phyloP scores from a whole-genome alignment of 2,888 invertebrate genomes.

The Drosophila incognita region DNA sequence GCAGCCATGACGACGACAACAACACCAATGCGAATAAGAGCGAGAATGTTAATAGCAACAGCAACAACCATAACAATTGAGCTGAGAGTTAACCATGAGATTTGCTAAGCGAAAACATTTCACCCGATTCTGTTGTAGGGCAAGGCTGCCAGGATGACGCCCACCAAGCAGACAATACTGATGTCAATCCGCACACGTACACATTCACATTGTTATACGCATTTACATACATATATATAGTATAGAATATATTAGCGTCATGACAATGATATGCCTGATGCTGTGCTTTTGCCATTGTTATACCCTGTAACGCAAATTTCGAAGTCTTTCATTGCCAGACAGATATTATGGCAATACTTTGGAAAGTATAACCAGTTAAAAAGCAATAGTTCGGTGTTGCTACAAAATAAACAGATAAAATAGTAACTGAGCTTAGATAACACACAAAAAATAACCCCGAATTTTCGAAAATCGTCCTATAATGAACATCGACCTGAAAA shows the following conservation, averaged over 20 bases:
- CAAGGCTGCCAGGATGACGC: slow-evolving; percentile 56
- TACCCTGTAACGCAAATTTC: slow-evolving; percentile 8
- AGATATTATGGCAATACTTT: background rate
- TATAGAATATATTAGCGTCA: slow-evolving; percentile 39
- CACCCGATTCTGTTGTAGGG: slow-evolving; percentile 57
- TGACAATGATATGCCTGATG: slow-evolving; percentile 71
- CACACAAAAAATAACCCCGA: no score
- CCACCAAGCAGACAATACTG: slow-evolving; percentile 48
- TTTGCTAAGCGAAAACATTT: slow-evolving; percentile 75
- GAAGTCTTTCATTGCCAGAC: background rate
- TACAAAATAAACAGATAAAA: background rate
- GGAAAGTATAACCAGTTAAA: background rate
- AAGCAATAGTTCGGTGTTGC: no score
- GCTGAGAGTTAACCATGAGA: slow-evolving; percentile 68
- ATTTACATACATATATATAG: background rate
- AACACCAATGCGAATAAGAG: slow-evolving; percentile 30
- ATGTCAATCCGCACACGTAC: slow-evolving; percentile 14
- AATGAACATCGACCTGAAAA: no score
- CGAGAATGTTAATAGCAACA: slow-evolving; percentile 38
- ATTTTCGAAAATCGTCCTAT: no score
- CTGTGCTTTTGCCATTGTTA: slow-evolving; percentile 10
- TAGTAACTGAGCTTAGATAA: no score
- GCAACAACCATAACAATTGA: slow-evolving; percentile 32
- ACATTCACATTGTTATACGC: slow-evolving; percentile 11
- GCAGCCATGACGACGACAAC: slow-evolving; percentile 75